Evolutionary conservation across 1,140 invertebrate species (phyloP), one percentile per base, ranked within the genome.

Genomic region (Lepidurus apus): DNA sequence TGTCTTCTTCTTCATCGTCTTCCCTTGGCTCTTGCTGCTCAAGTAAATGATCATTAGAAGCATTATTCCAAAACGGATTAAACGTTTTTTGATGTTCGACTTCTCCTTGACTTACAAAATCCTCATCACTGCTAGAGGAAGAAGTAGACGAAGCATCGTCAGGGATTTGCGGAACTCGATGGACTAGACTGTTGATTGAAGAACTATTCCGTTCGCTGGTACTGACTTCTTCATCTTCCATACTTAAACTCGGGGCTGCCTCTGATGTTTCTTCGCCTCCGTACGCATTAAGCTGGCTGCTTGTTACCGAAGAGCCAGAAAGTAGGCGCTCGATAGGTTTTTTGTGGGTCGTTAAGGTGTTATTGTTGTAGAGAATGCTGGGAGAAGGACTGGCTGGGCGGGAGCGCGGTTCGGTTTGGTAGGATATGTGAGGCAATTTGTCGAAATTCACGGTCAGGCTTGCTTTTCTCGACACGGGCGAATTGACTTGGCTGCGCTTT

Each of bases 381-480:
- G 43, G 76, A 53, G 43, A n/a, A 13, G 78, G 78, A 45, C 78
- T 79, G 17, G 44, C 78, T 21, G 78, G 78, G 3, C 78, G 73
- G 7, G 78, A 79, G 8, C 78, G 73, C 21, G 78, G 78, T 43
- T 79, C 78, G 8, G 78, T 79, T 11, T 45, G 24, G 42, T 79
- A 79, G 17, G 74, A 75, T 43, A 79, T 53, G 17, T 74, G 74
- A 34, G 26, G 76, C 44, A 65, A 24, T 34, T 77, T 42, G 24
- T 42, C 42, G 24, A 43, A 75, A 10, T 42, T 43, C 13, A 42
- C 74, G 10, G 74, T 75, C 17, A 75, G 34, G 74, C 42, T 75
- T 65, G 53, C 10, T 21, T 65, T 65, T 21, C 53, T 13, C 53
- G 53, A 65, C 53, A 65, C 1, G 53, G 53, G 53, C 53, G 53